phyloP scores from a whole-genome alignment of 2,113 vertebrate genomes.

The Albula glossodonta region DNA sequence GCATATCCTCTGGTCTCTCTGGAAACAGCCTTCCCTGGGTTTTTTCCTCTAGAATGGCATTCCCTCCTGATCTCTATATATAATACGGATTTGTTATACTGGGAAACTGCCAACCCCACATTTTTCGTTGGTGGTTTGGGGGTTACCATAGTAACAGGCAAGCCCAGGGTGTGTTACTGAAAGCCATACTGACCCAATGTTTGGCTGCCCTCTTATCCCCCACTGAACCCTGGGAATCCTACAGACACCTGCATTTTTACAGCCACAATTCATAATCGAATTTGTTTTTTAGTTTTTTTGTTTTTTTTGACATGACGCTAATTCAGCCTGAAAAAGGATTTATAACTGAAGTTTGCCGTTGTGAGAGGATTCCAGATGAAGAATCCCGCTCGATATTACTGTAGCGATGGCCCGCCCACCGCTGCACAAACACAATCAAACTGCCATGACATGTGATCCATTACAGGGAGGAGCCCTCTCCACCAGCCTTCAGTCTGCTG shows the following conservation, averaged over 20 bases:
- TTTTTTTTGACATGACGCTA: not conserved
- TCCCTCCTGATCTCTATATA: no score
- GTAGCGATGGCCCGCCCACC: not conserved
- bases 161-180: no score
- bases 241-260: not conserved
- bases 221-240: not conserved
- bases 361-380: not conserved
- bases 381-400: not conserved
- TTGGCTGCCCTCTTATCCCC: not conserved
- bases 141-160: no score
- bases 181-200: not conserved
- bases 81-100: no score
- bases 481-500: not conserved
- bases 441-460: slow-evolving; percentile 1
- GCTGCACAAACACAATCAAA: not conserved
- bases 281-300: not conserved
- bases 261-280: not conserved
- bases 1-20: no score
- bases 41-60: no score
- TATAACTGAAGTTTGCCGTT: not conserved
- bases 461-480: not conserved
- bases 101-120: no score
- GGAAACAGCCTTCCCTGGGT: no score
- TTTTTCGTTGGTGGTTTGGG: no score
- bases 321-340: not conserved